Base-by-base conservation (phyloP, 2,888 invertebrate genomes). In the Leucophenga maculata region DNA sequence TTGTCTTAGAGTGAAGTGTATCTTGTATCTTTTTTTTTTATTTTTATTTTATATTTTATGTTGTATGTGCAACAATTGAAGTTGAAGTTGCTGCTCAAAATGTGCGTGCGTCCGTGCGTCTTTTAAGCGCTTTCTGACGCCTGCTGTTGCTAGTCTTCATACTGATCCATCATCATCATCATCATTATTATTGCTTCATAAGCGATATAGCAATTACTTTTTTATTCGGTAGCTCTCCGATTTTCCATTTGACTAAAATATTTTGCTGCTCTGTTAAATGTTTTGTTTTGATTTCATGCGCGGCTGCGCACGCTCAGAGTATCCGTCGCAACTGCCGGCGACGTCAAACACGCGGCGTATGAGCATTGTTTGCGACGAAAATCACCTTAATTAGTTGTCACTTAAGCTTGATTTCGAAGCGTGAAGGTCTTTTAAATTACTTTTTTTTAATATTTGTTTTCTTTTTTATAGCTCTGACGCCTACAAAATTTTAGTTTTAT, bases 281-380 rank as follows among this genome's bases (percentile, higher is more conserved):
- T 50, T 39, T 39, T 20, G 22, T 26, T 64, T 64, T 16, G 22
- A 59, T 65, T 68, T 74, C 72, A 70, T 73, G 76, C 69, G 69
- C 73, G 69, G 78, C 72, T 77, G 77, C 70, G 70, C 75, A 77
- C 50, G 14, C 14, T n/a, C 50, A 22, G 22, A 31, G 16, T 50
- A n/a, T n/a, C n/a, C n/a, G n/a, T n/a, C n/a, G n/a, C n/a, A n/a
- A n/a, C n/a, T n/a, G n/a, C 31, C 60, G 46, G 64, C 64, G 31
- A 16, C 44, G 62, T 44, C 46, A 26, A 31, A 71, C 69, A 71
- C 67, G 68, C 64, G 74, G 67, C 71, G 62, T 69, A 69, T 69
- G 74, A 64, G 68, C 44, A 32, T 18, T 48, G 11, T 39, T 6
- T 69, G 44, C 59, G 66, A 50, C 59, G 66, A 68, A 71, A 70